These are phyloP conservation scores for Euleptes europaea DNA, from an alignment of 2,113 vertebrate species.

Conservation along the genomic window DNA sequence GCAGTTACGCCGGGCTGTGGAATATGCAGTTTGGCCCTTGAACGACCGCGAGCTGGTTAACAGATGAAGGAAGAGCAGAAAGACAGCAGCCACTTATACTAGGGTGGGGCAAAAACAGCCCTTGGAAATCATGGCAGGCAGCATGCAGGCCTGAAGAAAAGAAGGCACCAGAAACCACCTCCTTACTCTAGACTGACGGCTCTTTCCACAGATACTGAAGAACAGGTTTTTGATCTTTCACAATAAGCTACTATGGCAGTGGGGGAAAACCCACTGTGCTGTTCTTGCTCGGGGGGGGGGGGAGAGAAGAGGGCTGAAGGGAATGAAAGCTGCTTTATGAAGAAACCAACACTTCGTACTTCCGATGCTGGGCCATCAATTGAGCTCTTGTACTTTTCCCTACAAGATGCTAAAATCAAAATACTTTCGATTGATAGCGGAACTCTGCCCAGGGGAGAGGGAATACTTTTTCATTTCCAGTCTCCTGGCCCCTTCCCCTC, in stretches of 20 bases:
- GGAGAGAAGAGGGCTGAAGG: background rate
- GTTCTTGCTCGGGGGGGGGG: background rate
- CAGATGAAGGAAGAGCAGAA: background rate
- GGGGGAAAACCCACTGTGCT: background rate
- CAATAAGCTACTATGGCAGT: background rate
- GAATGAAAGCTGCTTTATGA: slow-evolving; percentile 19
- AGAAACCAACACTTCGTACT: background rate
- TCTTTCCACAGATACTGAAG: background rate
- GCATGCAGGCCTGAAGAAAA: background rate
- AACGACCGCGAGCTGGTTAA: background rate
- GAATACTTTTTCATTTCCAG: background rate
- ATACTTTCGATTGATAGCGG: slow-evolving; percentile 33
- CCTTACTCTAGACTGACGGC: slow-evolving; percentile 11
- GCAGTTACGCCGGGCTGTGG: background rate
- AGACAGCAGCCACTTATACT: background rate
- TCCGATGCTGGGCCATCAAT: slow-evolving; percentile 20
- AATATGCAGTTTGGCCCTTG: background rate
- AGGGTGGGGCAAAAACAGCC: background rate
- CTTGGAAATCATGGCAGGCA: background rate
- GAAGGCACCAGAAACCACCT: slow-evolving; percentile 1
- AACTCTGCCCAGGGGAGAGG: background rate
- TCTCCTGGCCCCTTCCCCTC: background rate
- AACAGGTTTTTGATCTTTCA: background rate
- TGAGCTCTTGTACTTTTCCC: slow-evolving; percentile 12
- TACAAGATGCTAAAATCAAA: background rate